Evolutionary conservation across 2,797 vertebrate genomes (phyloP).

Genomic region (Acomys russatus): DNA sequence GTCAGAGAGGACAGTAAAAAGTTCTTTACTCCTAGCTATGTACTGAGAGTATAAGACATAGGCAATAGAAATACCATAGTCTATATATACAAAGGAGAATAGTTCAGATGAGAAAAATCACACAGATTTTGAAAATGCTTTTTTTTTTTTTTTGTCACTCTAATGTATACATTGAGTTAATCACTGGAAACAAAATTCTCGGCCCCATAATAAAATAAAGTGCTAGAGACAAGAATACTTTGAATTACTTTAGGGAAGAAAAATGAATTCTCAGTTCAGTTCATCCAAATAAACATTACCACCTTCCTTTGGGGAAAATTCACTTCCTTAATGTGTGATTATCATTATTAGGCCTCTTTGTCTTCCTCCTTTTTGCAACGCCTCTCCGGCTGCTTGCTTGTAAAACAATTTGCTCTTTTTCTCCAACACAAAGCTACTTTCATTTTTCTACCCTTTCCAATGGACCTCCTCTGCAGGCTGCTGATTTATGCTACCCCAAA

Average conservation of each 20-base stretch:
- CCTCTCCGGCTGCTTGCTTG: not conserved
- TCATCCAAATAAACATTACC: conserved; percentile 47
- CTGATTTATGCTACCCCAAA: not conserved
- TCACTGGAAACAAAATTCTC: conserved; percentile 53
- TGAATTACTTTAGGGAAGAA: conserved; percentile 36
- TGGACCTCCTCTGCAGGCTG: not conserved
- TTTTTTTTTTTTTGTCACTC: conserved; percentile 41
- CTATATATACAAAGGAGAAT: conserved; percentile 12
- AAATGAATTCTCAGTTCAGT: conserved; percentile 48
- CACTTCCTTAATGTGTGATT: conserved; percentile 24
- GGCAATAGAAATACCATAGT: conserved; percentile 31
- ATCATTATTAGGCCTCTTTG: not conserved
- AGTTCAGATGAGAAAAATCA: not conserved
- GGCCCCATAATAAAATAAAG: conserved; percentile 24
- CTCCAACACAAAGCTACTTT: not conserved
- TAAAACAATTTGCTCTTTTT: conserved; percentile 53
- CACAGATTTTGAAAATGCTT: conserved; percentile 35
- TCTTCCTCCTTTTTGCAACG: not conserved
- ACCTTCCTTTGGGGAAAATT: conserved; percentile 56
- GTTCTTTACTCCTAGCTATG: conserved; percentile 65
- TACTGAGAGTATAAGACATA: conserved; percentile 51
- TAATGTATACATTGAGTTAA: not conserved
- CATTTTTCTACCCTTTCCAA: conserved; percentile 3
- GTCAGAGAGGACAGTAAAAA: conserved; percentile 61
- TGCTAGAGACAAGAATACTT: not conserved